phyloP scores from a whole-genome alignment of 30 jellyfish, hydroid and myxozoan genomes.

The Clytia hemisphaerica region DNA sequence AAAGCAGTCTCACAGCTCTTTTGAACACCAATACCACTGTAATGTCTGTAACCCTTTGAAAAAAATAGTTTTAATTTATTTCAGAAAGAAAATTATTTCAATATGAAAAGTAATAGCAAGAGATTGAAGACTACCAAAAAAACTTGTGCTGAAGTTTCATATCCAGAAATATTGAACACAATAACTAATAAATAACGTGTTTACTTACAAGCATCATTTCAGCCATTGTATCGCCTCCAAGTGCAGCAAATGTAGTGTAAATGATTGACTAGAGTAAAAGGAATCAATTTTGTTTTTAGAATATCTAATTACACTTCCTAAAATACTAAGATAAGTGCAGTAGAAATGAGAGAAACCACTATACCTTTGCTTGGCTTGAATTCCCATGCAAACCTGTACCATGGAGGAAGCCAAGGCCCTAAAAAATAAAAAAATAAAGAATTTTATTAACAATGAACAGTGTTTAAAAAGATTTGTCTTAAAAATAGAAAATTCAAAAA shows the following conservation, averaged over 20 bases:
- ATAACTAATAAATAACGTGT: neutral
- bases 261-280: slow-evolving; percentile 51
- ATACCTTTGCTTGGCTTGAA: slow-evolving; percentile 97
- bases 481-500: neutral
- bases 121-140: neutral
- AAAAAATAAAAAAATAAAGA: neutral
- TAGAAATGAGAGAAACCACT: neutral
- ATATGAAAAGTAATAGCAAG: neutral
- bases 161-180: neutral
- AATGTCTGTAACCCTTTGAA: slow-evolving; percentile 74
- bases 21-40: slow-evolving; percentile 88
- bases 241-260: slow-evolving; percentile 93
- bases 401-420: slow-evolving; percentile 89
- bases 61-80: too few relatives aligned
- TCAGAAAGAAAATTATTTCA: too few relatives aligned
- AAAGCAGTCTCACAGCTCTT: slow-evolving; percentile 94
- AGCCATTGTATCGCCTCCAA: slow-evolving; percentile 69
- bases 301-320: neutral
- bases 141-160: neutral
- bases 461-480: neutral
- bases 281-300: neutral
- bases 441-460: too few relatives aligned
- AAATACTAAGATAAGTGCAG: neutral
- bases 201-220: slow-evolving; percentile 86
- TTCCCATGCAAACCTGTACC: slow-evolving; percentile 87